Evolutionary conservation across 2,113 vertebrate species (phyloP).

Genomic region (Pedionomus torquatus): DNA sequence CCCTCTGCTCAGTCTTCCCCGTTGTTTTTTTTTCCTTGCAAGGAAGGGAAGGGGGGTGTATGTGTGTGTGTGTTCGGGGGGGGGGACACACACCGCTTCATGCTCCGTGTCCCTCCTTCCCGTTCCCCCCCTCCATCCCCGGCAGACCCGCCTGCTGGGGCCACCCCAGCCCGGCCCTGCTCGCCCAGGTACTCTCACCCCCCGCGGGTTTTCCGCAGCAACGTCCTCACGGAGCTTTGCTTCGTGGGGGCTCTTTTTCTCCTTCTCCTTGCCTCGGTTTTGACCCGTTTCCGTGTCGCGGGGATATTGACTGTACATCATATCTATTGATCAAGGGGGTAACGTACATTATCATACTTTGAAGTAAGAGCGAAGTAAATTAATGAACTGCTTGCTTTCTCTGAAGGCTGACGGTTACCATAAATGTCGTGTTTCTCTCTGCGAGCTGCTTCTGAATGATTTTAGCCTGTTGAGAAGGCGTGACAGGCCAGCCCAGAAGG

Average conservation of each 20-base stretch:
- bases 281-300: conserved; percentile 30
- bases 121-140: not conserved
- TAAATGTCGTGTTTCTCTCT: conserved; percentile 82
- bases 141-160: not conserved
- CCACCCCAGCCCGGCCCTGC: not conserved
- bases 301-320: conserved; percentile 79
- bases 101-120: not conserved
- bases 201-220: not conserved
- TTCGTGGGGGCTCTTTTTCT: not conserved
- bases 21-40: not conserved
- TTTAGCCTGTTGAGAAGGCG: conserved; percentile 92
- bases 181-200: not conserved
- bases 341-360: conserved; percentile 70
- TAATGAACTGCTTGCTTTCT: conserved; percentile 83
- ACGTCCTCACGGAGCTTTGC: not conserved
- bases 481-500: conserved; percentile 89
- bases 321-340: conserved; percentile 80
- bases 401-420: conserved; percentile 81
- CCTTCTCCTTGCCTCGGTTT: not conserved
- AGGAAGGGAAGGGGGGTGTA: not conserved
- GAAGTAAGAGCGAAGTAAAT: conserved; percentile 81
- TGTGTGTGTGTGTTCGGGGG: too few relatives aligned
- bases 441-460: conserved; percentile 83
- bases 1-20: not conserved
- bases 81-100: not conserved